Percentiles rank a stretch among this genome's conserved stretches.
These are phyloP conservation scores for Bolborhynchus lineola DNA, from an alignment of 2,113 vertebrate species.

Conservation along the genomic window DNA sequence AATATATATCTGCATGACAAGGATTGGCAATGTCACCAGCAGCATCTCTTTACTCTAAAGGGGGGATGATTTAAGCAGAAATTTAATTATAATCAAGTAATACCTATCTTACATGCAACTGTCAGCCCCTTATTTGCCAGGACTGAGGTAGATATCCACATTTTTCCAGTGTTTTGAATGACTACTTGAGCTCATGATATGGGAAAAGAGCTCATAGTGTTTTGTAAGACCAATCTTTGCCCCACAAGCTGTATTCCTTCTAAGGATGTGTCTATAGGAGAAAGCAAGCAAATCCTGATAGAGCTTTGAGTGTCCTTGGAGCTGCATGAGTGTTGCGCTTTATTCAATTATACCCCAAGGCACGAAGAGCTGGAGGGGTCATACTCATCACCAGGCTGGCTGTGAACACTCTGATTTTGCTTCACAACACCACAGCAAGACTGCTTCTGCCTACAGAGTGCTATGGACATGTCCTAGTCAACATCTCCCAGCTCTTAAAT, in stretches of 20 bases:
- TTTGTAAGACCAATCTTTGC: not conserved
- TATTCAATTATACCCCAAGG: not conserved
- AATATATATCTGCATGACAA: conserved; percentile 9
- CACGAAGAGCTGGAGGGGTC: not conserved
- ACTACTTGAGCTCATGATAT: not conserved
- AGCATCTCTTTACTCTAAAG: not conserved
- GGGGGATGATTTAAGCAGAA: conserved; percentile 14
- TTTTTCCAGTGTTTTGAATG: not conserved
- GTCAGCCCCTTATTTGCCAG: not conserved
- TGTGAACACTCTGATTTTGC: not conserved
- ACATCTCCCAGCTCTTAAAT: not conserved
- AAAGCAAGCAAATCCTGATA: not conserved
- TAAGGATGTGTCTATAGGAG: not conserved
- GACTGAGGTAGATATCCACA: not conserved
- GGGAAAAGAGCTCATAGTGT: not conserved
- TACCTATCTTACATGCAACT: not conserved
- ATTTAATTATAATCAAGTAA: conserved; percentile 17
- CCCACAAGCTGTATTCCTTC: not conserved
- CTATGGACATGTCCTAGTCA: not conserved
- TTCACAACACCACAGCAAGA: not conserved
- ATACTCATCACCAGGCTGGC: not conserved
- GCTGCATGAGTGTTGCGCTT: not conserved
- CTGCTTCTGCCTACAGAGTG: not conserved
- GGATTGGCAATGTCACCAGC: conserved; percentile 21
- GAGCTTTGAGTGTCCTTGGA: not conserved